These are phyloP conservation scores for Venusia cambrica DNA, from an alignment of 2,888 invertebrate species.

Conservation along the genomic window DNA sequence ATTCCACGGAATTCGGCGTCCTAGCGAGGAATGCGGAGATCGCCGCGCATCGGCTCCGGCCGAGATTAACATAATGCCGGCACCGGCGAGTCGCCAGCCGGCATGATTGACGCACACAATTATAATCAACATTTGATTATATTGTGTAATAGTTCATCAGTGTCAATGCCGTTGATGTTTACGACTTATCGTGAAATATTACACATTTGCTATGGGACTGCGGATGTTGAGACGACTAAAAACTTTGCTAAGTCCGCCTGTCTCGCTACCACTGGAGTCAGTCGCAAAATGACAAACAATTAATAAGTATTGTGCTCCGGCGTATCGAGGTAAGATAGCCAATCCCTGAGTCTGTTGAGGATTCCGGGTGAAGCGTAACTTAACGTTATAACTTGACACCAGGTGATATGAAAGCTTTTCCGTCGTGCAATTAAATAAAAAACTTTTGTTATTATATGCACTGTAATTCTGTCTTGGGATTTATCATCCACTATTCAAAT, in stretches of 20 bases:
- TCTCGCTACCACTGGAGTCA: neutral
- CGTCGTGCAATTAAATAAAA: too few relatives aligned
- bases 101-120: conserved; percentile 26
- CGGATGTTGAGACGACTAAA: conserved; percentile 3
- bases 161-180: conserved; percentile 32
- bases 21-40: conserved; percentile 74
- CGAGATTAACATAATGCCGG: conserved; percentile 61
- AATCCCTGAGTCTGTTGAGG: too few relatives aligned
- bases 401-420: too few relatives aligned
- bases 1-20: conserved; percentile 53
- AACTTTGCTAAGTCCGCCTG: neutral
- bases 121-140: conserved; percentile 20
- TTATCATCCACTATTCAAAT: too few relatives aligned
- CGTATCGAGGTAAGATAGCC: too few relatives aligned
- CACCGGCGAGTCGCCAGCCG: conserved; percentile 43
- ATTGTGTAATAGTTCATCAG: conserved; percentile 32
- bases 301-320: too few relatives aligned
- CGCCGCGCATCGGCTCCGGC: conserved; percentile 55
- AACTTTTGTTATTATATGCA: too few relatives aligned
- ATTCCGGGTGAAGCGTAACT: too few relatives aligned
- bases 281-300: neutral
- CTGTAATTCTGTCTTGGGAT: too few relatives aligned
- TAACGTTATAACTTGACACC: too few relatives aligned
- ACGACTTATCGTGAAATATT: conserved; percentile 10
- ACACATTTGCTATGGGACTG: conserved; percentile 8